These are phyloP conservation scores for Eupleurogrammus muticus DNA, from an alignment of 2,797 vertebrate species.

Conservation along the genomic window DNA sequence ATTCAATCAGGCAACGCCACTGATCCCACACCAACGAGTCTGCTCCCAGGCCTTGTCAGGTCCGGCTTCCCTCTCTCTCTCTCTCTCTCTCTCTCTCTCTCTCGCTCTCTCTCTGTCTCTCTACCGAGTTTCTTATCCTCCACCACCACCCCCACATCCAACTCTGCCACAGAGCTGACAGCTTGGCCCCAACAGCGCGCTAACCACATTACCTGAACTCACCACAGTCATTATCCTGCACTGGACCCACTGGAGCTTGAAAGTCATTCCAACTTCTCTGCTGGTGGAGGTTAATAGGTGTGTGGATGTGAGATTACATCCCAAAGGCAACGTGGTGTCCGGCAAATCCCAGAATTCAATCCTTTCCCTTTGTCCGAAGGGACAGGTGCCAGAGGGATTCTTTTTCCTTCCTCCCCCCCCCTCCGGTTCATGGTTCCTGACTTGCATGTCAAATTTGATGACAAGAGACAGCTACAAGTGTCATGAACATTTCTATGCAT, in stretches of 20 bases:
- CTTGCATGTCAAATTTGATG: constrained; percentile 65
- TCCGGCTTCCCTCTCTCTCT: constrained; percentile 46
- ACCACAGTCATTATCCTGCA: constrained; percentile 77
- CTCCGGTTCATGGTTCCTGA: constrained; percentile 51
- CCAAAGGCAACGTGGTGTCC: constrained; percentile 56
- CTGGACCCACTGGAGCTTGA: constrained; percentile 75
- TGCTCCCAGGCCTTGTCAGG: constrained; percentile 66
- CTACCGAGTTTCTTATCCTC: constrained; percentile 44
- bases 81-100: constrained; percentile 13
- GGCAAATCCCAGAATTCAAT: constrained; percentile 67
- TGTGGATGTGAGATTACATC: constrained; percentile 72
- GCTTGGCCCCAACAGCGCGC: constrained; percentile 72
- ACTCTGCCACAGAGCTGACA: constrained; percentile 72
- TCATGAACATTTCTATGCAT: constrained; percentile 46
- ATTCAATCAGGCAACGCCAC: constrained; percentile 62
- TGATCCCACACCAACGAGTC: constrained; percentile 65
- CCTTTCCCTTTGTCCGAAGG: constrained; percentile 52
- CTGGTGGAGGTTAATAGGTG: constrained; percentile 72
- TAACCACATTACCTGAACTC: constrained; percentile 82
- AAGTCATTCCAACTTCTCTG: constrained; percentile 78
- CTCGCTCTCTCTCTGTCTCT: neutral
- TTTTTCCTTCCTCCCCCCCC: constrained; percentile 6
- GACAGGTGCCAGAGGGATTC: constrained; percentile 52
- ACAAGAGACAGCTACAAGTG: constrained; percentile 65
- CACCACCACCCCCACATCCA: constrained; percentile 25